Base-by-base conservation (phyloP, 2,797 vertebrate genomes). In the Parambassis ranga region DNA sequence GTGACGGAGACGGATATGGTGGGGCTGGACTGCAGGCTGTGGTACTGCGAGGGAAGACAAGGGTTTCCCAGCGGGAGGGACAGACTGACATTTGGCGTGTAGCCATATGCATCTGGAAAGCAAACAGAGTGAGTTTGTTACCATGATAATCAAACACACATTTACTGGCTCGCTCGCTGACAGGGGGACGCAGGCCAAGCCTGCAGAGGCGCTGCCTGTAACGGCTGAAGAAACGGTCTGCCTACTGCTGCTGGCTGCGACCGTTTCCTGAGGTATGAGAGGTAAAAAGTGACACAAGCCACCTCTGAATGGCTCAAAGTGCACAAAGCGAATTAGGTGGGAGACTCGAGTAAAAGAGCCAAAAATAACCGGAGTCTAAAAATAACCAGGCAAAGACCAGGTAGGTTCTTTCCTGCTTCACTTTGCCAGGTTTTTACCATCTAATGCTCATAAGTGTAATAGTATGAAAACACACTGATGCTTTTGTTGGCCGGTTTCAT, bases 61-160 rank as follows among this genome's bases (percentile, higher is more conserved):
- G 95, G 84, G 88, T 92, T 94, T 8, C 91, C 91, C 79, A 95
- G 88, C 15, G 95, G 90, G 79, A 97, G 91, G 37, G 92, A 90
- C 2, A 96, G 83, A 67, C 90, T 92, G 86, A 95, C 71, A 7
- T 92, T 93, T 47, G 96, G 91, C 73, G 93, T 75, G 58, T 94
- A 98, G 88, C 91, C 89, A 75, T 94, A 98, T 65, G 95, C 94
- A 86, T 98, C 97, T 99, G 91, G 31, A 78, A 78, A 65, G 71
- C 72, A 85, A 83, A 85, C 84, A 87, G 36, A 84, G 10, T 15
- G 24, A 64, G 55, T 58, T 65, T 67, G 74, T 81, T 81, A 77
- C 31, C 39, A 57, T 43, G 65, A 82, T 43, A 74, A 77, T 80
- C 64, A 81, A 82, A 84, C 59, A 73, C 79, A 81, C 71, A 72